Conservation (phyloP, 2,888 invertebrate genomes). For the Formica aserva region DNA sequence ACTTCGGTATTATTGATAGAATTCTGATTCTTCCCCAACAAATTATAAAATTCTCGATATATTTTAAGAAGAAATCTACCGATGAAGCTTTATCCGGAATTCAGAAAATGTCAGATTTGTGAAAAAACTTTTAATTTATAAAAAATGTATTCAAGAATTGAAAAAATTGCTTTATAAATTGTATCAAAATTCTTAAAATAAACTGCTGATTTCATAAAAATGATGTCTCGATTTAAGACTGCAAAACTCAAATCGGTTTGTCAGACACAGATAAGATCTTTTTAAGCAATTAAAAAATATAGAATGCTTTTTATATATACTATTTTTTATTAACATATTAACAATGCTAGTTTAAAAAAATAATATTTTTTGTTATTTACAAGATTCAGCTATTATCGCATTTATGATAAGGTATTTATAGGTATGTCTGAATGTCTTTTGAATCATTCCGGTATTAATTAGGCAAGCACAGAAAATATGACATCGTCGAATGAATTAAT, state of each 20-base stretch:
- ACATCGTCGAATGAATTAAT: background rate
- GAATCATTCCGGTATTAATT: background rate
- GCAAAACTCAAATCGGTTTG: background rate
- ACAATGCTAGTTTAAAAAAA: background rate
- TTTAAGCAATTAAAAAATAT: background rate
- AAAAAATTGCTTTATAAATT: conserved; percentile 1
- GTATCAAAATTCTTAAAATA: background rate
- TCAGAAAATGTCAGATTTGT: background rate
- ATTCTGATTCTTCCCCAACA: background rate
- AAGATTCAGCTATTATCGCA: background rate
- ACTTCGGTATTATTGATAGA: background rate
- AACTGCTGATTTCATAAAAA: background rate
- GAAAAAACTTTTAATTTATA: background rate
- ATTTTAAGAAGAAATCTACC: background rate
- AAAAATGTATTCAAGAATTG: background rate
- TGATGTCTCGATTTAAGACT: background rate
- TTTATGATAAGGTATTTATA: background rate
- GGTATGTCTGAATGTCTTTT: background rate
- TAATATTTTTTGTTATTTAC: background rate
- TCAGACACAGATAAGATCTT: background rate
- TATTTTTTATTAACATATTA: background rate
- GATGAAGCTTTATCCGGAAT: background rate
- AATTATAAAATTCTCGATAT: background rate
- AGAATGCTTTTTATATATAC: background rate
- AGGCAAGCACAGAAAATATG: background rate